phyloP scores from a whole-genome alignment of 2,797 vertebrate genomes.

The Ceryle rudis region DNA sequence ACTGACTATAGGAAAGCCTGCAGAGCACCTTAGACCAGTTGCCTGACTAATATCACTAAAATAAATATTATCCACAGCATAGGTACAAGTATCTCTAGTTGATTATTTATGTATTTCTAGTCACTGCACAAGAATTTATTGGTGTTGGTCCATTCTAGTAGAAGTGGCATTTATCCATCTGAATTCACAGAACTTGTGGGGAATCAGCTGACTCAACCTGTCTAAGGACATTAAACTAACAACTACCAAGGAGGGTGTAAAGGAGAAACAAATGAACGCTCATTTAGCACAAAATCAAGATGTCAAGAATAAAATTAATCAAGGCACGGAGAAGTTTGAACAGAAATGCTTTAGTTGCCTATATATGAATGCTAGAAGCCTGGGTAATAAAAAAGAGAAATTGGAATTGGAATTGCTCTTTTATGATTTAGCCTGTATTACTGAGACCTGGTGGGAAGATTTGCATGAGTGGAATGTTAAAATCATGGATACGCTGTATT shows the following conservation, averaged over 20 bases:
- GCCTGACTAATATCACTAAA: neutral
- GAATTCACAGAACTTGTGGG: neutral
- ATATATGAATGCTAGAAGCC: neutral
- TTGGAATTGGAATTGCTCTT: slow-evolving; percentile 30
- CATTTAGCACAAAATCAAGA: slow-evolving; percentile 40
- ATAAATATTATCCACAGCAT: neutral
- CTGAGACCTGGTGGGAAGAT: neutral
- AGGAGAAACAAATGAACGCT: slow-evolving; percentile 29
- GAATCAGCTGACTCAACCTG: slow-evolving; percentile 20
- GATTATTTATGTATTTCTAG: neutral
- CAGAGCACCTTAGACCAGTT: neutral
- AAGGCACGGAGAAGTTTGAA: slow-evolving; percentile 6
- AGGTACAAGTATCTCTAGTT: neutral
- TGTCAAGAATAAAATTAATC: slow-evolving; percentile 44
- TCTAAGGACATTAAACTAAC: neutral
- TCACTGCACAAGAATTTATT: neutral
- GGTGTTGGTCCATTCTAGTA: neutral
- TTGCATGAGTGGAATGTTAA: slow-evolving; percentile 14
- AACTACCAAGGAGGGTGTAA: neutral
- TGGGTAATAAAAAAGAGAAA: slow-evolving; percentile 48
- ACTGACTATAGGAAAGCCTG: neutral
- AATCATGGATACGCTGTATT: neutral
- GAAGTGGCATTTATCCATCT: neutral
- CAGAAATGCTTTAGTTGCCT: slow-evolving; percentile 1
- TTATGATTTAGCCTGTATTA: neutral